These are phyloP conservation scores for Saimiri boliviensis DNA, from an alignment of 2,113 vertebrate genomes.

Conservation along the genomic window DNA sequence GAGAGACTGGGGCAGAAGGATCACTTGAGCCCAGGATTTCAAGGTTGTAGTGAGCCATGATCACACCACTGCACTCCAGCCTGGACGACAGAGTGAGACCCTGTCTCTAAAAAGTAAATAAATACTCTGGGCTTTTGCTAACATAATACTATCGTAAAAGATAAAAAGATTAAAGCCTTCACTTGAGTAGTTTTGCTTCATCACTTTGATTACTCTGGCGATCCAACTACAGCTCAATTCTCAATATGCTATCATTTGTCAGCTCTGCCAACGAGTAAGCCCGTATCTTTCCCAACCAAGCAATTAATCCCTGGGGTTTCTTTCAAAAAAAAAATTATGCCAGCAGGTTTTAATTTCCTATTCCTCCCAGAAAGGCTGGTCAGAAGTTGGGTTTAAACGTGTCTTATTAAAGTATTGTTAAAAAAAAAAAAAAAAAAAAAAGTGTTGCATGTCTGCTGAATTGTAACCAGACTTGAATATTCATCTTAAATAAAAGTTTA, in stretches of 20 bases:
- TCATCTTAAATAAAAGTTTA: constrained; percentile 40
- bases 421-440: too few relatives aligned
- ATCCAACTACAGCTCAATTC: not conserved
- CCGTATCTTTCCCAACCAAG: not conserved
- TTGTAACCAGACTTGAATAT: constrained; percentile 9
- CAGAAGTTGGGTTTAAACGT: constrained; percentile 21
- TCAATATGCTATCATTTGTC: not conserved
- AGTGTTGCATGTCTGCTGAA: not conserved
- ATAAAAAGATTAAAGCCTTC: not conserved
- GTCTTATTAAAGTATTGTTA: not conserved
- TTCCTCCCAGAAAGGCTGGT: constrained; percentile 42
- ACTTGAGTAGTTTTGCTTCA: not conserved
- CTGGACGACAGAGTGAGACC: too few relatives aligned
- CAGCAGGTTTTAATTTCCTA: constrained; percentile 43
- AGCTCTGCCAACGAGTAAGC: not conserved
- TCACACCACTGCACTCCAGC: too few relatives aligned
- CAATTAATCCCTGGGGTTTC: not conserved
- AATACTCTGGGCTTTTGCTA: not conserved
- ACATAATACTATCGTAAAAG: not conserved
- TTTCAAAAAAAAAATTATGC: not conserved
- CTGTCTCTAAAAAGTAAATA: not conserved
- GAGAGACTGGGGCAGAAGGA: too few relatives aligned
- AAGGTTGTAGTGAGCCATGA: too few relatives aligned
- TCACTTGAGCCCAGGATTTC: too few relatives aligned
- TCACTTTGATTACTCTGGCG: not conserved